Conservation (phyloP, 1,140 invertebrate genomes). For the Lordiphosa stackelbergi region DNA sequence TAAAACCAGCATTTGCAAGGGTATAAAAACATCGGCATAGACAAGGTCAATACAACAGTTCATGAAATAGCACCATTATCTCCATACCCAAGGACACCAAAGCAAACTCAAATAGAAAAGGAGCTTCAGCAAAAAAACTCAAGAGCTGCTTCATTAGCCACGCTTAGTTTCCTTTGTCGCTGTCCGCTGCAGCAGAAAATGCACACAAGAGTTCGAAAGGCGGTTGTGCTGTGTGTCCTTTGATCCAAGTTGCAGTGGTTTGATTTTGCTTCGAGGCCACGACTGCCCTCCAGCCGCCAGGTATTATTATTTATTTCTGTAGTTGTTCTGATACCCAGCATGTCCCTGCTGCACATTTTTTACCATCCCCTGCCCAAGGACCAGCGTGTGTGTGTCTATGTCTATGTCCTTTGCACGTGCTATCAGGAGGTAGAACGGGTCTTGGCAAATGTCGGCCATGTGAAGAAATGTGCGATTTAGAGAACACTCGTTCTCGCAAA, state of each 20-base stretch:
- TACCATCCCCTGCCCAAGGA: not conserved
- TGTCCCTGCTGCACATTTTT: constrained; percentile 5
- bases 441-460: constrained; percentile 7
- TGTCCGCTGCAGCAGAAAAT: constrained; percentile 12
- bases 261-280: constrained; percentile 5
- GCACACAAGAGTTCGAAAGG: constrained; percentile 4
- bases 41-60: not conserved
- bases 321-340: constrained; percentile 2
- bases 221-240: constrained; percentile 1
- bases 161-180: constrained; percentile 9
- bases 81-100: constrained; percentile 1
- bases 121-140: not conserved
- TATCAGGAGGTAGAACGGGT: constrained; percentile 25
- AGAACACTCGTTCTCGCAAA: constrained; percentile 6
- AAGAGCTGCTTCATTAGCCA: constrained; percentile 9
- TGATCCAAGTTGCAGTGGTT: constrained; percentile 8
- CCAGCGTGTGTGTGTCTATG: not conserved
- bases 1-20: too few species aligned
- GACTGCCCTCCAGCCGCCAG: constrained; percentile 3
- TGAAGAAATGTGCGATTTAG: constrained; percentile 14
- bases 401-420: constrained; percentile 41
- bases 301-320: constrained; percentile 18
- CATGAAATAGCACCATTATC: not conserved
- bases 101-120: not conserved
- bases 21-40: too few species aligned